A percentile compares a stretch with the other conserved stretches of the same genome.
phyloP scores from a whole-genome alignment of 2,113 vertebrate species.

The Dissostichus mawsoni region DNA sequence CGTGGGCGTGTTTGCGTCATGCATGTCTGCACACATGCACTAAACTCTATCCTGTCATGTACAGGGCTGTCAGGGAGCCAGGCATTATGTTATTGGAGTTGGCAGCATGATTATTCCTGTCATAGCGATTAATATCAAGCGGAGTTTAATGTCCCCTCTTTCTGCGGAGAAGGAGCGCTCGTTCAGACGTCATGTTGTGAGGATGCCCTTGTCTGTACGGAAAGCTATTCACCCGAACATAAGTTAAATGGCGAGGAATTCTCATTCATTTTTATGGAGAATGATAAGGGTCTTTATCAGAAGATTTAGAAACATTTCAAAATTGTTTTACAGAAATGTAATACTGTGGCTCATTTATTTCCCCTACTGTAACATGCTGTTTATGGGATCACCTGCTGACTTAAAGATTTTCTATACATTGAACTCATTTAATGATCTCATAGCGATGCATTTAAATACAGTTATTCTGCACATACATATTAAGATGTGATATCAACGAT shows the following conservation, averaged over 20 bases:
- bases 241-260: constrained; percentile 11
- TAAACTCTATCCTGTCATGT: constrained; percentile 13
- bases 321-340: not conserved
- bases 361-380: not conserved
- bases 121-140: constrained; percentile 36
- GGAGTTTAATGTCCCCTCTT: constrained; percentile 1
- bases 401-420: not conserved
- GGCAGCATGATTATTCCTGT: constrained; percentile 63
- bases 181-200: constrained; percentile 6
- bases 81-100: constrained; percentile 35
- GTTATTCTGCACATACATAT: not conserved
- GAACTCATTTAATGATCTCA: not conserved
- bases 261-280: constrained; percentile 4
- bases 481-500: not conserved
- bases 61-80: not conserved
- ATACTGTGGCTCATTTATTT: not conserved
- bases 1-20: not conserved
- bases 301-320: not conserved
- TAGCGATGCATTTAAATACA: not conserved
- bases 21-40: not conserved
- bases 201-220: not conserved
- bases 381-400: not conserved
- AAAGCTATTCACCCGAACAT: constrained; percentile 10
- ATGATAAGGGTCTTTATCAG: not conserved
- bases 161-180: constrained; percentile 16